These are phyloP conservation scores for Andrena bucephala DNA, from an alignment of 2,888 invertebrate species.

Conservation along the genomic window DNA sequence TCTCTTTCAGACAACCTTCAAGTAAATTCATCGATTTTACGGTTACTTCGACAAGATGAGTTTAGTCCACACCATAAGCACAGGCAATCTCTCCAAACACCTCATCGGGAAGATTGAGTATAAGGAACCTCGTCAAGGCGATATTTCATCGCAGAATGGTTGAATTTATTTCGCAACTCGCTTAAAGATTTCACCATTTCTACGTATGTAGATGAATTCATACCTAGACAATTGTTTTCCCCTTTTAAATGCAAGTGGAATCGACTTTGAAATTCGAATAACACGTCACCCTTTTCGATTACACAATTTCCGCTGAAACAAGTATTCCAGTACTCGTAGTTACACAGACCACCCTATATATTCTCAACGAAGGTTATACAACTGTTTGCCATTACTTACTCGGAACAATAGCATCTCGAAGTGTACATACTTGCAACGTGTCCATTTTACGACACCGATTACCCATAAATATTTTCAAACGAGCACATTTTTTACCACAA, in stretches of 20 bases:
- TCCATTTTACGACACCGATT: background rate
- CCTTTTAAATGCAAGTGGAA: background rate
- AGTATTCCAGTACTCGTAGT: background rate
- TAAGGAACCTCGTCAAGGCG: background rate
- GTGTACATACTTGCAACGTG: background rate
- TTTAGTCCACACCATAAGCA: conserved; percentile 15
- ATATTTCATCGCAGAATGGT: background rate
- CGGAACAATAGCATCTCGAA: background rate
- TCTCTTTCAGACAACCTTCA: background rate
- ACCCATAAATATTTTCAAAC: no score
- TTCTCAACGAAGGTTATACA: background rate
- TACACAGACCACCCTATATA: background rate
- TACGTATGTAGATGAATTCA: background rate
- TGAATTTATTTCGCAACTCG: conserved; percentile 15
- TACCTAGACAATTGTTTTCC: background rate
- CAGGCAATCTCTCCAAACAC: conserved; percentile 16
- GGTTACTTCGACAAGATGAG: background rate
- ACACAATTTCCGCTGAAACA: background rate
- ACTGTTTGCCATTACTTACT: conserved; percentile 2
- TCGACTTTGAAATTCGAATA: background rate
- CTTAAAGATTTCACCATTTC: conserved; percentile 1
- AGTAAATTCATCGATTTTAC: background rate
- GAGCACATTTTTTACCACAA: no score
- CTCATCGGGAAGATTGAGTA: conserved; percentile 13
- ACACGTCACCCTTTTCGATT: background rate